Evolutionary conservation across 2,888 invertebrate species (phyloP), one percentile per base, ranked within the genome.

Genomic region (Trachelus troglodyta): DNA sequence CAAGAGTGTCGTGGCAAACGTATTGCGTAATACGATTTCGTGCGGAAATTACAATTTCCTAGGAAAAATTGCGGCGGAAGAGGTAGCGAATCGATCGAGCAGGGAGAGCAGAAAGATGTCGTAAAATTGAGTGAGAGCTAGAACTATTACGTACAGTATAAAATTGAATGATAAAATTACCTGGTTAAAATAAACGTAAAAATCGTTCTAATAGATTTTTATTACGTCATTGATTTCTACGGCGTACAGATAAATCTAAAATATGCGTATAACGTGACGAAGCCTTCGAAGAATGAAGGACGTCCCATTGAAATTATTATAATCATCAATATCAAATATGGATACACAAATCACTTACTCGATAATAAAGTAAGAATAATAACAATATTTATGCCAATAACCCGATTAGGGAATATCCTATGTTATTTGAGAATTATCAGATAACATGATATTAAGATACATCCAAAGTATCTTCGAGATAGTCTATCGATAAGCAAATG

Each of bases 11-110:
- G 71, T 31, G 6, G 34, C 71, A 34, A 71, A 12, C 33, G 34
- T 31, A 23, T 71, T 71, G 71, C 71, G 71, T 71, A 31, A 71
- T 34, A 34, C 31, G 71, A 71, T 71, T 71, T 71, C 71, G 71
- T 34, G 15, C 71, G 71, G 71, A 71, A 71, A 71, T 71, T 71
- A 33, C 34, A 34, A 71, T 71, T 71, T 71, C 34, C 71, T 12
- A 31, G 71, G 71, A 71, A 71, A 71, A 71, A 23, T 56, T 56
- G 71, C 71, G 31, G 34, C 71, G 71, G 56, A 56, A 71, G 71
- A 34, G 15, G 23, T 71, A 3, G 31, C 31, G 71, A 34, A 33
- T 71, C 71, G 31, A 71, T 71, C 71, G 31, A 71, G 31, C 71
- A 56, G 56, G 23, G 56, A 56, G 71, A 71, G 33, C 71, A 71